A percentile compares a stretch with the other conserved stretches of the same genome.
Evolutionary conservation across 2,797 vertebrate genomes (phyloP).

Genomic region (Synanceia verrucosa): DNA sequence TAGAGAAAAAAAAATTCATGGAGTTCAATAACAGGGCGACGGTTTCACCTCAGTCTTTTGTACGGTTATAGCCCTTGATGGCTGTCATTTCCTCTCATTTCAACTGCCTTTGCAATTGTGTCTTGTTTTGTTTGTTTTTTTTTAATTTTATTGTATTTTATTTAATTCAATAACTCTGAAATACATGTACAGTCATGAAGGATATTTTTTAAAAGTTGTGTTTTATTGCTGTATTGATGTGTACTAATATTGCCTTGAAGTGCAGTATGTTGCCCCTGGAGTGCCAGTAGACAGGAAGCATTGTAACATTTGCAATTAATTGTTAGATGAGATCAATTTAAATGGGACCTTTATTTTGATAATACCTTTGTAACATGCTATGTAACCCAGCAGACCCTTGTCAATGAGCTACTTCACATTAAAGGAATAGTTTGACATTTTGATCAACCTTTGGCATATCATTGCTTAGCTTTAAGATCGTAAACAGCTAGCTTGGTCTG

Average conservation of each 20-base stretch:
- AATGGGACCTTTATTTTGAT: slow-evolving; percentile 28
- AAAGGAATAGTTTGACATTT: slow-evolving; percentile 11
- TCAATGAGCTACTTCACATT: slow-evolving; percentile 9
- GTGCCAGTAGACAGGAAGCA: slow-evolving; percentile 41
- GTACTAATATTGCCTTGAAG: slow-evolving; percentile 47
- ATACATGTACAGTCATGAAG: slow-evolving; percentile 48
- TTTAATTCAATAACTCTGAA: slow-evolving; percentile 61
- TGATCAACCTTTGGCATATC: background rate
- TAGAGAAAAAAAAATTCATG: no score
- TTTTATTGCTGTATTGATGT: slow-evolving; percentile 37
- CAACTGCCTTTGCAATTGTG: slow-evolving; percentile 41
- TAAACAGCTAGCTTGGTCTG: background rate
- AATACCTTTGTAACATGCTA: background rate
- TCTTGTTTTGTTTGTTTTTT: no score
- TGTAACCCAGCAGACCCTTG: background rate
- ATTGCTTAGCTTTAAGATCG: slow-evolving; percentile 1
- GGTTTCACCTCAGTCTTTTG: slow-evolving; percentile 59
- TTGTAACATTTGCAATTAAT: slow-evolving; percentile 33
- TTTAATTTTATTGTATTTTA: slow-evolving; percentile 66
- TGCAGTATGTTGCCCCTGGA: slow-evolving; percentile 45
- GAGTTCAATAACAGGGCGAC: slow-evolving; percentile 26
- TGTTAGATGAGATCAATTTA: slow-evolving; percentile 11
- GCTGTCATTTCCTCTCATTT: slow-evolving; percentile 59
- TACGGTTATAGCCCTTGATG: slow-evolving; percentile 62
- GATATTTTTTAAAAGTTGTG: slow-evolving; percentile 47